Evolutionary conservation across 2,888 invertebrate genomes (phyloP).

Genomic region (Axea sp.): DNA sequence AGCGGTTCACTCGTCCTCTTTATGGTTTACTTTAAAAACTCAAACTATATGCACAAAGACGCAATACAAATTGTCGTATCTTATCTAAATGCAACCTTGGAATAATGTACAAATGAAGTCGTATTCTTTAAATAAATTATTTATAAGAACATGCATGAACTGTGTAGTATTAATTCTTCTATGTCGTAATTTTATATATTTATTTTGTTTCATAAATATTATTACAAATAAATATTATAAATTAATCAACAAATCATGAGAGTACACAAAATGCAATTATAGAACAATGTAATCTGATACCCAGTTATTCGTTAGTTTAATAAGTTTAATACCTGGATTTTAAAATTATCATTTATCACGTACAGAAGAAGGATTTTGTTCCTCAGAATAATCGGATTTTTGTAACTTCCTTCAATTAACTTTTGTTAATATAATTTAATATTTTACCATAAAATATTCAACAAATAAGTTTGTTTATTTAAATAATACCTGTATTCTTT

Average conservation of each 20-base stretch:
- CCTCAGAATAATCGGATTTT: neutral
- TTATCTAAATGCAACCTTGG: slow-evolving; percentile 9
- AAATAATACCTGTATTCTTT: too few relatives aligned
- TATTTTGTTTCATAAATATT: neutral
- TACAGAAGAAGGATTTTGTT: neutral
- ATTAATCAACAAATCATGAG: slow-evolving; percentile 4
- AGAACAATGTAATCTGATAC: neutral
- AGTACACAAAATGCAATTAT: neutral
- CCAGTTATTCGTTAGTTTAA: neutral
- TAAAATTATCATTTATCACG: neutral
- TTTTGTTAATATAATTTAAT: too few relatives aligned
- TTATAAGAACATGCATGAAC: too few relatives aligned
- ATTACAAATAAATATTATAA: neutral
- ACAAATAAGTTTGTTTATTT: too few relatives aligned
- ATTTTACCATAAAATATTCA: too few relatives aligned
- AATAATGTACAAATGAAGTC: slow-evolving; percentile 1
- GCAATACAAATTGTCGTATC: slow-evolving; percentile 3
- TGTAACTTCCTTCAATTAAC: too few relatives aligned
- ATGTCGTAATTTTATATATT: too few relatives aligned
- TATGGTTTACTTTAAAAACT: neutral
- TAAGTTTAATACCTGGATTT: neutral
- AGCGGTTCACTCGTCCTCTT: neutral
- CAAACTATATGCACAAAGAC: slow-evolving; percentile 9
- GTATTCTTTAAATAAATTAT: neutral
- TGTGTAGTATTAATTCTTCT: too few relatives aligned